Percentiles rank a stretch among this genome's conserved stretches.
Conservation (phyloP, 2,113 vertebrate genomes). For the Brachyhypopomus gauderio region DNA sequence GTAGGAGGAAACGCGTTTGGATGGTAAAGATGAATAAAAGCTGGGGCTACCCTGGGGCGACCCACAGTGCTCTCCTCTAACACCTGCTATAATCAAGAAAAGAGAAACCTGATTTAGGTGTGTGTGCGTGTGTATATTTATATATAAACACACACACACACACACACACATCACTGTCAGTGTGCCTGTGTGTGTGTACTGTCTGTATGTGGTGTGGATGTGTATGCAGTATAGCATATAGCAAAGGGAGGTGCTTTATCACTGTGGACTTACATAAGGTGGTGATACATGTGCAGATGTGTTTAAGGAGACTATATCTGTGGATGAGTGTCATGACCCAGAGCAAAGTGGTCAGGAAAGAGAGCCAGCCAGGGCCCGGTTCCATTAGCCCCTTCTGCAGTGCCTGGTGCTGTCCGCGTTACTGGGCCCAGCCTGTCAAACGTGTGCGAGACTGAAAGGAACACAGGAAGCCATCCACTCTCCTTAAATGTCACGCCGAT, state of each 20-base stretch:
- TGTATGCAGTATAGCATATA: too few species aligned
- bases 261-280: neutral
- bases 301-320: constrained; percentile 10
- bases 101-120: neutral
- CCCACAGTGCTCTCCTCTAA: constrained; percentile 3
- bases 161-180: too few species aligned
- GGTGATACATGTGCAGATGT: neutral
- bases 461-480: constrained; percentile 61
- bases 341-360: neutral
- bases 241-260: too few species aligned
- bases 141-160: neutral
- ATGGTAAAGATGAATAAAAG: constrained; percentile 17
- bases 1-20: neutral
- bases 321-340: neutral
- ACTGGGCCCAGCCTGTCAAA: constrained; percentile 53
- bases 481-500: constrained; percentile 62
- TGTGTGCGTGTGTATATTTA: neutral
- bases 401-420: constrained; percentile 30
- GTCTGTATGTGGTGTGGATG: too few species aligned
- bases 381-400: constrained; percentile 27
- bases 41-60: neutral
- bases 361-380: constrained; percentile 9
- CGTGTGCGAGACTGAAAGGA: constrained; percentile 50
- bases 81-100: neutral
- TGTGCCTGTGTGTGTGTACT: too few species aligned